These are phyloP conservation scores for Enteromius afrohamiltoni DNA, from an alignment of 2,797 vertebrate genomes.

Conservation along the genomic window DNA sequence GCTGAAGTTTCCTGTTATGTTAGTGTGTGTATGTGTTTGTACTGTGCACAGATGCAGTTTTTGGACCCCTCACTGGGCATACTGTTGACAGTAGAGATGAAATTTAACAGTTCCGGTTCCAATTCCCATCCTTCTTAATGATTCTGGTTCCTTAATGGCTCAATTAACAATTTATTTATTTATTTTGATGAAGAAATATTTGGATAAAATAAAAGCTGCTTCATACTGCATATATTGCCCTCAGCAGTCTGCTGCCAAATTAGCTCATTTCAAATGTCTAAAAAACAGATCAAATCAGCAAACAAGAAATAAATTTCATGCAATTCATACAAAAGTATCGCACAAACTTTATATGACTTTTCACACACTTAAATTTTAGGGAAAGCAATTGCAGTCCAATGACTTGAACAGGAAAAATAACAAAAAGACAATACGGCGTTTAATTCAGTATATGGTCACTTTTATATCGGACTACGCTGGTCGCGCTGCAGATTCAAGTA, in stretches of 20 bases:
- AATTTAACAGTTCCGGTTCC: conserved; percentile 12
- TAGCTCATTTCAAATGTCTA: background rate
- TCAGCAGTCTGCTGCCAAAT: conserved; percentile 8
- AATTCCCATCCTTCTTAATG: conserved; percentile 12
- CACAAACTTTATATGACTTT: background rate
- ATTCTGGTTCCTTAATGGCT: conserved; percentile 9
- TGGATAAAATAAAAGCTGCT: background rate
- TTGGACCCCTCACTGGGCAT: conserved; percentile 54
- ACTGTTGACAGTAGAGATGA: conserved; percentile 28
- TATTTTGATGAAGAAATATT: conserved; percentile 19
- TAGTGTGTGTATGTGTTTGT: conserved; percentile 33
- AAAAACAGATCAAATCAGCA: background rate
- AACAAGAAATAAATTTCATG: background rate
- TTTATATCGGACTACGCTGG: background rate
- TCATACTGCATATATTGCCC: background rate
- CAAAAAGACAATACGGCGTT: background rate
- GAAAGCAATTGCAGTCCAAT: background rate
- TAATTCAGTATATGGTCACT: background rate
- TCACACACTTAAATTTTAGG: background rate
- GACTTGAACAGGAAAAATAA: background rate
- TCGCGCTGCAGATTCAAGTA: background rate
- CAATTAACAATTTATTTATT: background rate
- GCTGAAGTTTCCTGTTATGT: conserved; percentile 47
- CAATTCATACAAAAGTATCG: background rate
- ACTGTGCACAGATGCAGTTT: conserved; percentile 44